Conservation (phyloP, 2,797 vertebrate genomes). For the Bradypus variegatus region DNA sequence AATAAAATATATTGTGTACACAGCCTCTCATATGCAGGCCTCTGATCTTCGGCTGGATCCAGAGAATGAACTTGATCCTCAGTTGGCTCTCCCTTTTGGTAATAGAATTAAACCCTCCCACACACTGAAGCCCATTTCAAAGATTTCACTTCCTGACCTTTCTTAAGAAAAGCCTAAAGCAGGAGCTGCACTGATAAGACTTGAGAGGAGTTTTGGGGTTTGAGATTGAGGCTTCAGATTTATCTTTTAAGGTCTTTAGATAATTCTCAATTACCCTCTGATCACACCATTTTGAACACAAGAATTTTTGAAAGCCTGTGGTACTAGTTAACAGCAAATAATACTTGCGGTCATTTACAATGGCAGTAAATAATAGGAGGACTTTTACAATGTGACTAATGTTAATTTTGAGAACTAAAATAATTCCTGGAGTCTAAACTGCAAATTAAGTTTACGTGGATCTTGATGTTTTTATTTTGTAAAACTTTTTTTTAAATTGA, state of each 20-base stretch:
- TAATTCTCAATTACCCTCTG: neutral
- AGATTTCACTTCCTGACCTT: neutral
- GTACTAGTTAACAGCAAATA: neutral
- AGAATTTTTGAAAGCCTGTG: neutral
- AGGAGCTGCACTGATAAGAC: neutral
- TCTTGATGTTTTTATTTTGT: conserved; percentile 53
- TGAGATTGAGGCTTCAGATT: neutral
- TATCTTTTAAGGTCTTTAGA: neutral
- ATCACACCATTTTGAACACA: neutral
- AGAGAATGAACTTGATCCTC: neutral
- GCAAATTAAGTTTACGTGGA: neutral
- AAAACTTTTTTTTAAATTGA: conserved; percentile 60
- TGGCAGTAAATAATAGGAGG: neutral
- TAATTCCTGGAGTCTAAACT: neutral
- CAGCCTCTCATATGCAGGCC: neutral
- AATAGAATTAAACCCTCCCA: neutral
- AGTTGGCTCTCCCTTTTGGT: neutral
- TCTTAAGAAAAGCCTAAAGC: neutral
- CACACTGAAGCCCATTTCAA: neutral
- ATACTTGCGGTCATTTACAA: neutral
- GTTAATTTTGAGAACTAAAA: conserved; percentile 28
- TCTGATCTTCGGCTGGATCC: neutral
- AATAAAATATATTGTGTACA: neutral
- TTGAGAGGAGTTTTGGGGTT: neutral
- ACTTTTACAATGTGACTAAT: neutral